A percentile compares a stretch with the other conserved stretches of the same genome.
These are phyloP conservation scores for Philereme vetulata DNA, from an alignment of 2,888 invertebrate genomes.

Conservation along the genomic window DNA sequence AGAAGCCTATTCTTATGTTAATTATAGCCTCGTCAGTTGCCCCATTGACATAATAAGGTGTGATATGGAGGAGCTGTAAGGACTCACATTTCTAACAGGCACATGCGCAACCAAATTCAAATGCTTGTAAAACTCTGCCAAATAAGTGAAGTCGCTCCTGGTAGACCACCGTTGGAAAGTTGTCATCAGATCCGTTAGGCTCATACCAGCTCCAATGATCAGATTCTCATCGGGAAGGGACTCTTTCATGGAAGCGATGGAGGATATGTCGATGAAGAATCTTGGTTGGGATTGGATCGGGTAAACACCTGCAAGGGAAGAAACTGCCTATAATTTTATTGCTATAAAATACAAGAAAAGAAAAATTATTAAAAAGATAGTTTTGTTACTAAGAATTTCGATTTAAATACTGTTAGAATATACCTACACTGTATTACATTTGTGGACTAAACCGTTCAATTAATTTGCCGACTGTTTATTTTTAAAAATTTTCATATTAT, in stretches of 20 bases:
- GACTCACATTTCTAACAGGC: constrained; percentile 89
- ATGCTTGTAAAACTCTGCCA: constrained; percentile 84
- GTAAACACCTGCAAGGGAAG: constrained; percentile 68
- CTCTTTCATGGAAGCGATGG: constrained; percentile 78
- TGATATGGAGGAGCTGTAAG: background rate
- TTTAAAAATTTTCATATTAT: too few species aligned
- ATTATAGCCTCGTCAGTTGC: too few species aligned
- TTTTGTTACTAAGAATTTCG: too few species aligned
- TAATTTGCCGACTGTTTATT: too few species aligned
- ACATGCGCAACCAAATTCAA: constrained; percentile 88
- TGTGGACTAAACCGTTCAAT: too few species aligned
- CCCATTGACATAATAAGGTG: too few species aligned
- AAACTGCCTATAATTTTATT: too few species aligned
- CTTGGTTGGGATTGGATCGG: constrained; percentile 67
- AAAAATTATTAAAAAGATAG: too few species aligned
- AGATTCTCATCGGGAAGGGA: constrained; percentile 65
- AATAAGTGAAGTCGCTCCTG: constrained; percentile 82
- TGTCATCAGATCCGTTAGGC: constrained; percentile 81
- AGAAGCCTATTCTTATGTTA: too few species aligned
- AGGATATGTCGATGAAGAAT: constrained; percentile 85
- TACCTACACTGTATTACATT: too few species aligned
- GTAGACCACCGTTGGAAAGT: constrained; percentile 64
- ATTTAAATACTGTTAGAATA: too few species aligned
- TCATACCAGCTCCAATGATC: constrained; percentile 83
- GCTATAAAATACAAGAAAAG: too few species aligned